These are phyloP conservation scores for Tachypleus tridentatus DNA, from an alignment of 1,140 invertebrate genomes.

Conservation along the genomic window DNA sequence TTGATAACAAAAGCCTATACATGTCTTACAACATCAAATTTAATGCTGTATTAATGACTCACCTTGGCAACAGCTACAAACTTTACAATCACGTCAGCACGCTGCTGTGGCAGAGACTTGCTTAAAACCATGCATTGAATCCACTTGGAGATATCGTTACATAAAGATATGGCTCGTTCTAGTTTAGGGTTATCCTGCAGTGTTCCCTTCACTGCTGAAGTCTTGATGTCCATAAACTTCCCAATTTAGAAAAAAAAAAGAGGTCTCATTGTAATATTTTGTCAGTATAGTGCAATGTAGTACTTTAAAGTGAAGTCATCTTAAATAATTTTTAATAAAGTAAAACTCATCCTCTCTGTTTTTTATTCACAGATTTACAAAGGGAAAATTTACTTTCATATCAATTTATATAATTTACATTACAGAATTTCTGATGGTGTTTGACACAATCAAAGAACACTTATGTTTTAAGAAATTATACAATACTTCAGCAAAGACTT, in stretches of 20 bases:
- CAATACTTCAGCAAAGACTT: slow-evolving; percentile 23
- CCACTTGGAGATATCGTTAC: slow-evolving; percentile 48
- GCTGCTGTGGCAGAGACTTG: slow-evolving; percentile 43
- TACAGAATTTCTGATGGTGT: too few relatives aligned
- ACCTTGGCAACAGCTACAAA: slow-evolving; percentile 47
- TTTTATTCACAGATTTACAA: too few relatives aligned
- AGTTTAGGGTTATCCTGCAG: slow-evolving; percentile 39
- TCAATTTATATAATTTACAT: too few relatives aligned
- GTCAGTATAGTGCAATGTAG: too few relatives aligned
- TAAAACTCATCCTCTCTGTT: too few relatives aligned
- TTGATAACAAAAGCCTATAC: too few relatives aligned
- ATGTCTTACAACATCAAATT: too few relatives aligned
- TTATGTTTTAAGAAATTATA: background rate
- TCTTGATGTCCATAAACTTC: slow-evolving; percentile 42
- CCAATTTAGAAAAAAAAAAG: background rate
- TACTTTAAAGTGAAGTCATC: too few relatives aligned
- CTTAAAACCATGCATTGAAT: slow-evolving; percentile 49
- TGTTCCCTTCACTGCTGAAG: slow-evolving; percentile 38
- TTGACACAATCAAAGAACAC: too few relatives aligned
- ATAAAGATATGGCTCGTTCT: slow-evolving; percentile 40
- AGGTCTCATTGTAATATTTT: too few relatives aligned
- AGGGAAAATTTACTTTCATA: too few relatives aligned
- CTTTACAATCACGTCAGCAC: slow-evolving; percentile 46
- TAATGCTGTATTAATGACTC: slow-evolving; percentile 7
- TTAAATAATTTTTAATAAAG: too few relatives aligned